Percentiles rank a stretch among this genome's conserved stretches.
Evolutionary conservation across 2,888 invertebrate genomes (phyloP).

Genomic region (Cheilosia soror): DNA sequence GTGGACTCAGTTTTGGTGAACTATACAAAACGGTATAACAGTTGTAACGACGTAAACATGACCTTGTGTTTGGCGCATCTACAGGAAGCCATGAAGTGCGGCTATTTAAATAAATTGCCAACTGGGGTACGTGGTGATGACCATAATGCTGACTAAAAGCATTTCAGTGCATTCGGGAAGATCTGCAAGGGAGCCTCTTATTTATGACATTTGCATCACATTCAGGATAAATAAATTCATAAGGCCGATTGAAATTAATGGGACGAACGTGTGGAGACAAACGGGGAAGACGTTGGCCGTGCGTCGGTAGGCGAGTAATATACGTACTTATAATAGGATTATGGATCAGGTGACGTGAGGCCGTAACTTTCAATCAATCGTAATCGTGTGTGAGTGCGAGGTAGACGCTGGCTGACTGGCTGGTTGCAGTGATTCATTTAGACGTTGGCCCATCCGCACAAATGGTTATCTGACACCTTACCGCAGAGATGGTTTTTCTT

Average conservation of each 20-base stretch:
- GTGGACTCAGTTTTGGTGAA: slow-evolving; percentile 12
- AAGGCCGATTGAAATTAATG: slow-evolving; percentile 70
- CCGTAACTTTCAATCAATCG: slow-evolving; percentile 72
- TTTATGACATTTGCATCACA: slow-evolving; percentile 66
- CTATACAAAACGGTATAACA: slow-evolving; percentile 46
- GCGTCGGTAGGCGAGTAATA: slow-evolving; percentile 29
- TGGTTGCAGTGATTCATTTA: slow-evolving; percentile 41
- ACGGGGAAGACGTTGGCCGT: background rate
- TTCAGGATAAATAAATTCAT: slow-evolving; percentile 66
- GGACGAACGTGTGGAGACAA: slow-evolving; percentile 45
- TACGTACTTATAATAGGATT: slow-evolving; percentile 69
- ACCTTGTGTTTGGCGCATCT: slow-evolving; percentile 50
- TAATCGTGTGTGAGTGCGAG: slow-evolving; percentile 37
- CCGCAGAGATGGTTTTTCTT: slow-evolving; percentile 9
- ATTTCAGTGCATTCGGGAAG: slow-evolving; percentile 31
- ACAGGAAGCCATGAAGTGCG: slow-evolving; percentile 47
- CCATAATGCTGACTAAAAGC: slow-evolving; percentile 32
- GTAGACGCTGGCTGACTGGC: background rate
- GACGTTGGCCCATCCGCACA: slow-evolving; percentile 29
- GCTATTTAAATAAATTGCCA: slow-evolving; percentile 54
- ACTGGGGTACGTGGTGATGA: slow-evolving; percentile 15
- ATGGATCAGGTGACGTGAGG: slow-evolving; percentile 70
- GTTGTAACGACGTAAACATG: slow-evolving; percentile 56
- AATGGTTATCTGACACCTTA: slow-evolving; percentile 61
- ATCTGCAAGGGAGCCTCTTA: slow-evolving; percentile 48